Base-by-base conservation (phyloP, 2,888 invertebrate species). In the Nomada fucata region DNA sequence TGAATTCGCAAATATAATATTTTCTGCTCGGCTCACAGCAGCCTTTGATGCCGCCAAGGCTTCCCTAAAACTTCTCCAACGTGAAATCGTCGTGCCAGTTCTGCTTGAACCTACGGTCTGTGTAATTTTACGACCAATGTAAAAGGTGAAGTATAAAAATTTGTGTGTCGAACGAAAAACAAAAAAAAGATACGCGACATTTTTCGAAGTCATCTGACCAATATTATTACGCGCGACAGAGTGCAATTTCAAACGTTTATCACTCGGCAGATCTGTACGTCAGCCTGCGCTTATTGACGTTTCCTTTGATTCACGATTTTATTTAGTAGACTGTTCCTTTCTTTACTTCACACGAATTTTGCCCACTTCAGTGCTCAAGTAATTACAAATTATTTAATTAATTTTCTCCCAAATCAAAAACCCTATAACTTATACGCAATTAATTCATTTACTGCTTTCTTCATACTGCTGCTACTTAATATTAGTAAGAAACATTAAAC, bases 181-280 rank as follows among this genome's bases (percentile, higher is more conserved):
- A 55, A 44, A 73, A 64, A 4, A 50, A 55, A n/a, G 42, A 13
- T 18, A 13, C 20, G 55, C 36, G 11, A 11, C 20, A 7, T 68
- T 53, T 18, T 15, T 20, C 20, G 50, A 26, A 55, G 57, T 18
- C 44, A 36, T 23, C 60, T 47, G 52, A 64, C 42, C 82, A 82
- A 82, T 84, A 78, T 84, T 84, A 82, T 75, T 59, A 15, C 36
- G 59, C 13, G 44, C 20, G 42, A 61, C 70, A 63, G 63, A n/a
- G 61, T 29, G 61, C 75, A 52, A 59, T 42, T 42, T 84, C 60
- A 86, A 52, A 36, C 67, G 71, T 76, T 86, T 87, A 82, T 73
- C 36, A 86, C 84, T 78, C 76, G 64, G 57, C 74, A 78, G 78
- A 84, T 60, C 78, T 70, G 79, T 86, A 81, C 53, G 42, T 61